Conservation (phyloP, 2,888 invertebrate genomes). For the Nycteola revayana region DNA sequence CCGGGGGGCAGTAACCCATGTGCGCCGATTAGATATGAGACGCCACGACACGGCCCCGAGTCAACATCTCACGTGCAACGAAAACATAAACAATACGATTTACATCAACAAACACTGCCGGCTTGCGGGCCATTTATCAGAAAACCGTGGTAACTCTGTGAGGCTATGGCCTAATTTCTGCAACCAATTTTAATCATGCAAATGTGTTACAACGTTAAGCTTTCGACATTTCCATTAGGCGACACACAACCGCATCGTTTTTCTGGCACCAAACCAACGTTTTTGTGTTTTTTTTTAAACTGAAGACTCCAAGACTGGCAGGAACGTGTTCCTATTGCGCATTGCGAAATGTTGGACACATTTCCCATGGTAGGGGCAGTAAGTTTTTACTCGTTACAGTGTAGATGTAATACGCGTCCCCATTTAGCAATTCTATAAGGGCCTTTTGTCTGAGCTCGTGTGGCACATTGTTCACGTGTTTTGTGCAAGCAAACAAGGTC, state of each 20-base stretch:
- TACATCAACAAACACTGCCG: slow-evolving; percentile 25
- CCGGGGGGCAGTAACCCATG: slow-evolving; percentile 78
- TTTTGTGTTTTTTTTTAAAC: slow-evolving; percentile 19
- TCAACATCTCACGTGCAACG: slow-evolving; percentile 50
- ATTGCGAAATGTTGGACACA: slow-evolving; percentile 25
- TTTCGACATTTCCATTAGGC: slow-evolving; percentile 38
- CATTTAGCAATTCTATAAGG: slow-evolving; percentile 40
- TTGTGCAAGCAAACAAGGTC: slow-evolving; percentile 53
- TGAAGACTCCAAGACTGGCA: background rate
- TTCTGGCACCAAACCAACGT: slow-evolving; percentile 47
- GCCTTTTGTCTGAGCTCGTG: slow-evolving; percentile 50
- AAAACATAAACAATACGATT: slow-evolving; percentile 36
- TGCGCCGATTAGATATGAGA: slow-evolving; percentile 74
- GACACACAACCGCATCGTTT: slow-evolving; percentile 31
- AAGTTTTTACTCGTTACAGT: background rate
- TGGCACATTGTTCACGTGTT: slow-evolving; percentile 51
- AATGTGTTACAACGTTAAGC: slow-evolving; percentile 30
- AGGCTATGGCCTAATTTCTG: slow-evolving; percentile 7
- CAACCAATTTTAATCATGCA: slow-evolving; percentile 17
- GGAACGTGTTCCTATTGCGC: slow-evolving; percentile 17
- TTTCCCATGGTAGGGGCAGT: slow-evolving; percentile 20
- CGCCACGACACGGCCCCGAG: slow-evolving; percentile 42
- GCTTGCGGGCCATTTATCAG: slow-evolving; percentile 10
- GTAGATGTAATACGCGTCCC: slow-evolving; percentile 36
- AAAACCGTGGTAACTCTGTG: slow-evolving; percentile 7